Evolutionary conservation across 2,888 invertebrate species (phyloP), one percentile per base, ranked within the genome.

Genomic region (Metopia argyrocephala): DNA sequence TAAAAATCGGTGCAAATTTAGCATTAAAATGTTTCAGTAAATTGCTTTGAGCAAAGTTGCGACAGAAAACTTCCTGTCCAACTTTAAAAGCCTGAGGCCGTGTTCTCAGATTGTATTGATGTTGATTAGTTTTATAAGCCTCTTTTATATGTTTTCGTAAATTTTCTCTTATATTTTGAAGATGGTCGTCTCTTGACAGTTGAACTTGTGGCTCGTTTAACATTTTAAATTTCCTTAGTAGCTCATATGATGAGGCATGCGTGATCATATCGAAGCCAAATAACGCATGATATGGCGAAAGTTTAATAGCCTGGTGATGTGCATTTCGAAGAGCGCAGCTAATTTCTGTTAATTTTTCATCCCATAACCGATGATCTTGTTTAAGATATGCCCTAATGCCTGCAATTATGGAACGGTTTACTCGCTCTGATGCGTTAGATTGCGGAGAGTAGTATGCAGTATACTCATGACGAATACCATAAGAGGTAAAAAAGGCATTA

Each of bases 371-470:
- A 6, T 80, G 71, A 21, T 76, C 79, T 6, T 68, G 15, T 25
- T 76, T 73, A 0, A 80, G 15, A 31, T 56, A 80, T 12, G 71
- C 46, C 6, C 76, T n/a, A 28, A 76, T 76, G 18, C 64, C 57
- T 4, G 62, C 62, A 21, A 62, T 62, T 15, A 62, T 18, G 21
- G 62, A 45, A 5, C 62, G 62, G 15, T 62, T 62, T 45, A 62
- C 62, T 21, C 62, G 20, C 25, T 62, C 62, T 4, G 62, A 62
- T 12, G 38, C 62, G 20, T 62, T 62, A 6, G 62, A 31, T 38
- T 62, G 62, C 9, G 38, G 62, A 21, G 31, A 31, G 21, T 62
- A 62, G 6, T n/a, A 38, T 5, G 45, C 45, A 4, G 61, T 61
- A 31, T 61, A 61, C 5, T 15, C 20, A 61, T 61, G 61, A 2